These are phyloP conservation scores for Polyodon spathula DNA, from an alignment of 2,113 vertebrate genomes.

Conservation along the genomic window DNA sequence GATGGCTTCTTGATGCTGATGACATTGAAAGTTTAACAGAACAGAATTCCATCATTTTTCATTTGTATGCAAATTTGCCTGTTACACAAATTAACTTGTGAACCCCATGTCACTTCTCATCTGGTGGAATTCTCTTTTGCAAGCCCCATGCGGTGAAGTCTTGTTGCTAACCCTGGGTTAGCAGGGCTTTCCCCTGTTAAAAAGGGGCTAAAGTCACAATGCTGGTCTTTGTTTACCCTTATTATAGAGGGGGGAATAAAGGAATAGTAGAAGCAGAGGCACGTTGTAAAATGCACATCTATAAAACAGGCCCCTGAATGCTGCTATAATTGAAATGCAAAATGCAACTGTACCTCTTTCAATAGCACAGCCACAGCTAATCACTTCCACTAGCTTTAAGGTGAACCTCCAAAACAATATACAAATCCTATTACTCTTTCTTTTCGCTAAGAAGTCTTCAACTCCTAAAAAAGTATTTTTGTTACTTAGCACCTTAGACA, in stretches of 20 bases:
- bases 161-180: constrained; percentile 57
- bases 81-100: constrained; percentile 99
- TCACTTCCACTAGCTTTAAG: constrained; percentile 54
- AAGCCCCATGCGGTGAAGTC: constrained; percentile 43
- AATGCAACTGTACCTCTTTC: constrained; percentile 41
- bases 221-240: constrained; percentile 63
- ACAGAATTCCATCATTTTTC: constrained; percentile 95
- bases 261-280: constrained; percentile 38
- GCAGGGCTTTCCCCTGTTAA: constrained; percentile 40
- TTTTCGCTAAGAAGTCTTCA: constrained; percentile 50
- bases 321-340: constrained; percentile 61
- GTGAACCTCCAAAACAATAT: constrained; percentile 60
- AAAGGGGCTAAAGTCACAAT: constrained; percentile 46
- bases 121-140: constrained; percentile 67
- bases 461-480: constrained; percentile 64
- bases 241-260: constrained; percentile 45
- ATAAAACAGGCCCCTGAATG: constrained; percentile 26
- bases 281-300: constrained; percentile 59
- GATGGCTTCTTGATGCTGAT: constrained; percentile 80
- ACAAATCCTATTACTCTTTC: constrained; percentile 60
- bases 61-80: constrained; percentile 98
- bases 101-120: constrained; percentile 94
- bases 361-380: constrained; percentile 42
- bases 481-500: constrained; percentile 70
- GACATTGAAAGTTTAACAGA: constrained; percentile 97